Percentiles rank a stretch among this genome's conserved stretches.
These are phyloP conservation scores for Tapirus indicus DNA, from an alignment of 2,797 vertebrate genomes.

Conservation along the genomic window DNA sequence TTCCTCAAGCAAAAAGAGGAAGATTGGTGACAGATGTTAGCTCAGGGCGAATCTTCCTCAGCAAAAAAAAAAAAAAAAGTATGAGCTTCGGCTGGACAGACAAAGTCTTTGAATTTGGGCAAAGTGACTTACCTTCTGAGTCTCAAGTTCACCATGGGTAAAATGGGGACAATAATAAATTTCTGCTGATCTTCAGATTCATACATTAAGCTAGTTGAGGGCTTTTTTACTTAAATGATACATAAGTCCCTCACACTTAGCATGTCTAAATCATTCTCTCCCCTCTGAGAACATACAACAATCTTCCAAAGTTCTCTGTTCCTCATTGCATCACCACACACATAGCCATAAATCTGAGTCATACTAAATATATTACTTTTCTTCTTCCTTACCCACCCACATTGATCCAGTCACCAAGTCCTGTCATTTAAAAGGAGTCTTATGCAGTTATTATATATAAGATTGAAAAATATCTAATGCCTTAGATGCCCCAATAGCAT, in stretches of 20 bases:
- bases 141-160: neutral
- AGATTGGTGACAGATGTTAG: too few relatives aligned
- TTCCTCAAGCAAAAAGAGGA: too few relatives aligned
- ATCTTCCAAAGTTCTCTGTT: neutral
- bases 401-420: neutral
- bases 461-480: neutral
- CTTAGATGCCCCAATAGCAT: neutral
- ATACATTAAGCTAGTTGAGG: neutral
- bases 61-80: too few relatives aligned
- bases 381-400: neutral
- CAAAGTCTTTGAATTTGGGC: neutral
- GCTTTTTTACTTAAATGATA: neutral
- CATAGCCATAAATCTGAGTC: neutral
- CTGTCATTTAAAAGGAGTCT: neutral
- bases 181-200: neutral
- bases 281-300: neutral
- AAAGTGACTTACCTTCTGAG: neutral
- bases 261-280: neutral
- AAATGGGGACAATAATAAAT: neutral
- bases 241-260: neutral
- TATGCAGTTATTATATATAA: neutral
- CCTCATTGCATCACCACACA: neutral
- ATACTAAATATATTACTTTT: neutral
- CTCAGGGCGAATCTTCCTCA: too few relatives aligned
- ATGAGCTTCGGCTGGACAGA: neutral